These are phyloP conservation scores for Tadarida brasiliensis DNA, from an alignment of 2,797 vertebrate species.

Conservation along the genomic window DNA sequence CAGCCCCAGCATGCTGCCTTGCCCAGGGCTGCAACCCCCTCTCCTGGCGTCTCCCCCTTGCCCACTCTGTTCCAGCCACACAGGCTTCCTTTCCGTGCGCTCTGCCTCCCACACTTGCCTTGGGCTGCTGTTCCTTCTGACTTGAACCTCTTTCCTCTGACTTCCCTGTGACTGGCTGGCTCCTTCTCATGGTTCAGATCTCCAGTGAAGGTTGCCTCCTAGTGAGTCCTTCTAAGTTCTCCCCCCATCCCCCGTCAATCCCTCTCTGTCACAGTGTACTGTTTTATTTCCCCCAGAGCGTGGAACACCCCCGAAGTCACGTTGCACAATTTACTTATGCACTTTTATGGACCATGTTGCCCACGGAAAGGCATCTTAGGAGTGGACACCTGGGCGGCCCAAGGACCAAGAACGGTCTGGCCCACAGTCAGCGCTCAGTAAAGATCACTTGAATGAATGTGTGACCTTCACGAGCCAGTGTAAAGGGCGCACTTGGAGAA, in stretches of 20 bases:
- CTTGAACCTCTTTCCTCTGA: background rate
- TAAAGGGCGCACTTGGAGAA: background rate
- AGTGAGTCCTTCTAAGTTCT: background rate
- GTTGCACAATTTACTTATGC: background rate
- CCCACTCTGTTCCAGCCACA: background rate
- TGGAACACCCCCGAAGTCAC: background rate
- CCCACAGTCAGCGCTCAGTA: background rate
- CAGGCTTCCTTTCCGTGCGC: background rate
- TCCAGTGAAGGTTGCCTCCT: background rate
- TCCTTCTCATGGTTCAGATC: background rate
- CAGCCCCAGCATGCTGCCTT: background rate
- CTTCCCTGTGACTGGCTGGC: background rate
- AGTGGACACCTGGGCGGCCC: background rate
- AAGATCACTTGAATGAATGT: background rate
- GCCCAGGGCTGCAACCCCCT: background rate
- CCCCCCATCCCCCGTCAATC: background rate
- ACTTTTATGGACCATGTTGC: background rate
- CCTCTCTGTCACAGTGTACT: background rate
- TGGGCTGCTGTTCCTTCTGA: background rate
- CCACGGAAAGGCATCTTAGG: background rate
- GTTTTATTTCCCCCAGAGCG: background rate
- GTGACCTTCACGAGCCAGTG: background rate
- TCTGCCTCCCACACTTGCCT: background rate
- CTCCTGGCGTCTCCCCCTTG: background rate
- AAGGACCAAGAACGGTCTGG: background rate